A percentile compares a stretch with the other conserved stretches of the same genome.
Evolutionary conservation across 2,113 vertebrate species (phyloP).

Genomic region (Hiodon alosoides): DNA sequence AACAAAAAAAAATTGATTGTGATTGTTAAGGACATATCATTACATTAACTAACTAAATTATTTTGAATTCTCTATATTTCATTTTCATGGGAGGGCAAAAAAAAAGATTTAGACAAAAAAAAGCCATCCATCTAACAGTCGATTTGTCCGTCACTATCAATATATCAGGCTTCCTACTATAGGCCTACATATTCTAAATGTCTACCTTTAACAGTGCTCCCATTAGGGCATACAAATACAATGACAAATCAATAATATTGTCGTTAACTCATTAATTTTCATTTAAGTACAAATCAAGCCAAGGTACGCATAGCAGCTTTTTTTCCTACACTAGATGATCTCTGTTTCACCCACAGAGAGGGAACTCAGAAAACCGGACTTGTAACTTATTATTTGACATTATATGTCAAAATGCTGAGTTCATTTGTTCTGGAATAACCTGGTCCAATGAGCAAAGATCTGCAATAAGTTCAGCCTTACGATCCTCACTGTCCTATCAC

Average conservation of each 20-base stretch:
- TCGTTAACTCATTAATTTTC: slow-evolving; percentile 30
- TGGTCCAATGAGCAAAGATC: too few relatives aligned
- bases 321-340: too few relatives aligned
- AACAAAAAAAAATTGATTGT: slow-evolving; percentile 7
- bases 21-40: slow-evolving; percentile 18
- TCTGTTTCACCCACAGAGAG: too few relatives aligned
- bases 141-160: slow-evolving; percentile 62
- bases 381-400: too few relatives aligned
- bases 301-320: too few relatives aligned
- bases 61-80: slow-evolving; percentile 41
- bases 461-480: too few relatives aligned
- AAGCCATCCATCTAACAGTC: slow-evolving; percentile 70
- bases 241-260: slow-evolving; percentile 35
- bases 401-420: too few relatives aligned
- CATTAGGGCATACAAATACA: slow-evolving; percentile 49
- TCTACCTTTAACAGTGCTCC: slow-evolving; percentile 62
- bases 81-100: slow-evolving; percentile 45
- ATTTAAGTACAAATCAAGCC: slow-evolving; percentile 25
- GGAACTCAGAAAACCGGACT: too few relatives aligned
- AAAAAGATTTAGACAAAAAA: slow-evolving; percentile 57
- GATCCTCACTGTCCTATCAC: too few relatives aligned
- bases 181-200: slow-evolving; percentile 52
- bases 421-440: too few relatives aligned
- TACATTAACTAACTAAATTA: slow-evolving; percentile 29
- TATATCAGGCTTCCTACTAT: slow-evolving; percentile 55